Evolutionary conservation across 2,113 vertebrate genomes (phyloP).

Genomic region (Misgurnus anguillicaudatus): DNA sequence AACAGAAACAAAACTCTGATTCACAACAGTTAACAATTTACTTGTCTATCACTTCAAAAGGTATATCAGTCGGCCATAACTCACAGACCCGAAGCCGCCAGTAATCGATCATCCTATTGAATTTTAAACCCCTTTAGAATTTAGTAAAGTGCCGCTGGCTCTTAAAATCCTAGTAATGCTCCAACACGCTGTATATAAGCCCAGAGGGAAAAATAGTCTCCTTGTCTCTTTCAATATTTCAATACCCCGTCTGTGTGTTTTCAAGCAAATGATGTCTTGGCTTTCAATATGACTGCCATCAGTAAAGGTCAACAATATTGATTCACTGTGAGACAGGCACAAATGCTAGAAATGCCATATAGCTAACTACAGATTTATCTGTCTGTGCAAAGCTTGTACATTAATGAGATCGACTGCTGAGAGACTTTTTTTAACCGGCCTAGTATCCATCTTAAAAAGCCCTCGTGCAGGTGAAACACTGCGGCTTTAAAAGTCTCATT

Average conservation of each 20-base stretch:
- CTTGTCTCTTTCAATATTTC: conserved; percentile 34
- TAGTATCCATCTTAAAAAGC: conserved; percentile 32
- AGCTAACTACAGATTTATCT: conserved; percentile 45
- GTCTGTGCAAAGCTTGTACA: conserved; percentile 30
- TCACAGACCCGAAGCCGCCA: no score
- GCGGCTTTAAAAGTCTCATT: conserved; percentile 20
- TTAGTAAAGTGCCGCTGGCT: not conserved
- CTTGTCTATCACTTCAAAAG: not conserved
- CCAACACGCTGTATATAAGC: not conserved
- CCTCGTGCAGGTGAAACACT: conserved; percentile 32
- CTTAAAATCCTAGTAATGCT: conserved; percentile 16
- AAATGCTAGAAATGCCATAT: conserved; percentile 47
- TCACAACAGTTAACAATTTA: not conserved
- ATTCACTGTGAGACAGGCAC: conserved; percentile 37
- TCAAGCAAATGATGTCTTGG: conserved; percentile 19
- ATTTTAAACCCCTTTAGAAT: conserved; percentile 40
- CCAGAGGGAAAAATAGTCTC: conserved; percentile 6
- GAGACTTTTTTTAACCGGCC: conserved; percentile 14
- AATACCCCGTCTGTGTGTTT: conserved; percentile 15
- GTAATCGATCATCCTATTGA: conserved; percentile 31
- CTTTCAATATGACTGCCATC: conserved; percentile 44
- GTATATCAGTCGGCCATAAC: no score
- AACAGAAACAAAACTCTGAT: no score
- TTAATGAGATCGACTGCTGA: conserved; percentile 21
- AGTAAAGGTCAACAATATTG: conserved; percentile 52